Evolutionary conservation across 2,888 invertebrate species (phyloP).

Genomic region (Atethmia centrago): DNA sequence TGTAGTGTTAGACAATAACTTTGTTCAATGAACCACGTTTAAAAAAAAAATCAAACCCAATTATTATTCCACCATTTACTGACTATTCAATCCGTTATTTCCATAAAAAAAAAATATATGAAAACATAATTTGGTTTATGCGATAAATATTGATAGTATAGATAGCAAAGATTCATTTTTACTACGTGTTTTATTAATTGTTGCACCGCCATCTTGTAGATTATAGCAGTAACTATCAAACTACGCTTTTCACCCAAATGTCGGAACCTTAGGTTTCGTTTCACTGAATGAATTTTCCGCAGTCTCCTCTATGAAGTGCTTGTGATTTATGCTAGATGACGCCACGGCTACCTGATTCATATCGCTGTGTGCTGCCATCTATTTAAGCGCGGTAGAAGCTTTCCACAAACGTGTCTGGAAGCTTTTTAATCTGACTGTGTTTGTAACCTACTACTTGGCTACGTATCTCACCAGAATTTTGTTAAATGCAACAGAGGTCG

Average conservation of each 20-base stretch:
- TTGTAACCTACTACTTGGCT: too few species aligned
- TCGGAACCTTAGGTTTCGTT: not conserved
- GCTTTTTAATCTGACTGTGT: not conserved
- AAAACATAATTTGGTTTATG: too few species aligned
- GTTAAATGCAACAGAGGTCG: slow-evolving; percentile 24
- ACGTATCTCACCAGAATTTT: not conserved
- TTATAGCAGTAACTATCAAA: not conserved
- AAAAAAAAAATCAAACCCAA: too few species aligned
- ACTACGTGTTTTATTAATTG: not conserved
- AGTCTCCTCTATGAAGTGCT: not conserved
- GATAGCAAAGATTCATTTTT: too few species aligned
- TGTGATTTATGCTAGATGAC: slow-evolving; percentile 23
- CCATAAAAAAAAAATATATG: too few species aligned
- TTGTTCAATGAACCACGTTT: too few species aligned
- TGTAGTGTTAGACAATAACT: too few species aligned
- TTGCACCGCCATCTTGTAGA: slow-evolving; percentile 32
- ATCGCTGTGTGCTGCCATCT: slow-evolving; percentile 15
- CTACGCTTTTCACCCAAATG: not conserved
- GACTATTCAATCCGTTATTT: too few species aligned
- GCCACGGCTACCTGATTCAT: not conserved
- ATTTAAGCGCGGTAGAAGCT: not conserved
- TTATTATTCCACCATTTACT: too few species aligned
- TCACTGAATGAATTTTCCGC: not conserved
- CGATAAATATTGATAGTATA: too few species aligned
- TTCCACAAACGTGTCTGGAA: not conserved